These are phyloP conservation scores for Tolypeutes matacus DNA, from an alignment of 2,797 vertebrate species.

Conservation along the genomic window DNA sequence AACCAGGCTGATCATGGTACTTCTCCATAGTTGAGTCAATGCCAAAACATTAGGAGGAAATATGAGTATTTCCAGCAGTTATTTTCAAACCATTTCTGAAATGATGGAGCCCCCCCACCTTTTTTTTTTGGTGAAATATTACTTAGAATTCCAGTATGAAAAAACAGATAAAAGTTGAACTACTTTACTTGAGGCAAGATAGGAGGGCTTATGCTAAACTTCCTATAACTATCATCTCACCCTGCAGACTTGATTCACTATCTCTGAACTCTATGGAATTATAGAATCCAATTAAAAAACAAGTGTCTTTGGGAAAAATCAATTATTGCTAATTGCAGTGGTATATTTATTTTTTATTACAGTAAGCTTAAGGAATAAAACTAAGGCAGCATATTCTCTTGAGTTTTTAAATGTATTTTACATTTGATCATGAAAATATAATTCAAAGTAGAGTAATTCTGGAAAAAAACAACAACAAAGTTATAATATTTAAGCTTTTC, in stretches of 20 bases:
- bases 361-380: background rate
- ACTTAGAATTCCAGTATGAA: background rate
- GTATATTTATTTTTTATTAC: background rate
- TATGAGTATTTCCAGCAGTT: background rate
- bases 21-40: background rate
- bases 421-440: background rate
- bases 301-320: background rate
- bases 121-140: background rate
- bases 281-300: background rate
- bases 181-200: background rate
- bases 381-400: background rate
- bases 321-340: background rate
- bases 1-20: background rate
- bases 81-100: slow-evolving; percentile 1
- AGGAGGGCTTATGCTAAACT: background rate
- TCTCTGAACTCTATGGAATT: background rate
- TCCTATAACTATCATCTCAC: background rate
- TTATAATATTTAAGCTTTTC: slow-evolving; percentile 19
- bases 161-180: background rate
- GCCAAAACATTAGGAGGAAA: background rate
- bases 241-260: background rate
- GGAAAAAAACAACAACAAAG: background rate
- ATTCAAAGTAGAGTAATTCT: background rate
- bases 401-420: slow-evolving; percentile 36
- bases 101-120: background rate